Conservation (phyloP, 2,797 vertebrate species). For the Pangasius mekongensis region DNA sequence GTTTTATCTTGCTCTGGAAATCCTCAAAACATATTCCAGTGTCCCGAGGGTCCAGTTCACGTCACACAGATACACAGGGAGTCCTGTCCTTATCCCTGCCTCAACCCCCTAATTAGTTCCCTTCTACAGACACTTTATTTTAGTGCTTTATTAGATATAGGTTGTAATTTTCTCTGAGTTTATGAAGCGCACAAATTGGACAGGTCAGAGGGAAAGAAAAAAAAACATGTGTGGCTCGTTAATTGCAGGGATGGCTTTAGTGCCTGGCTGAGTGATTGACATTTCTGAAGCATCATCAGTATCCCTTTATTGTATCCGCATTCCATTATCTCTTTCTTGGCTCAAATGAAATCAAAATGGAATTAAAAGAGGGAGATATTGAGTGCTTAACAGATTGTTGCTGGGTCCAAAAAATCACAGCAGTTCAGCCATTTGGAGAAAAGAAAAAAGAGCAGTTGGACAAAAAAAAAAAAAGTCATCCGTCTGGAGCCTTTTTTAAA, state of each 20-base stretch:
- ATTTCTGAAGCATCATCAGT: conserved; percentile 64
- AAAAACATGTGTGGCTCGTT: conserved; percentile 35
- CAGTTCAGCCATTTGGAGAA: conserved; percentile 40
- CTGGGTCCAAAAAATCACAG: conserved; percentile 51
- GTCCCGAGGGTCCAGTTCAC: conserved; percentile 20
- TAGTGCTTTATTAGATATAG: conserved; percentile 46
- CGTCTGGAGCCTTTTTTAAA: conserved; percentile 14
- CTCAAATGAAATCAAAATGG: conserved; percentile 57
- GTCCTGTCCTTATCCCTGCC: conserved; percentile 2
- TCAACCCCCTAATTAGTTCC: conserved; percentile 36
- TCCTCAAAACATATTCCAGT: conserved; percentile 38
- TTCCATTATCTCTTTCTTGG: conserved; percentile 60
- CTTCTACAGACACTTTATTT: conserved; percentile 7
- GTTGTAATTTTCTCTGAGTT: conserved; percentile 47
- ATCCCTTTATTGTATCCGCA: conserved; percentile 57
- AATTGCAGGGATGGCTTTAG: conserved; percentile 52
- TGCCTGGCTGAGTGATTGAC: conserved; percentile 52
- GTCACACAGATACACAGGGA: conserved; percentile 33
- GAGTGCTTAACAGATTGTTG: conserved; percentile 57
- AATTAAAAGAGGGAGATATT: conserved; percentile 57
- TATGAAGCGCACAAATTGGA: conserved; percentile 39
- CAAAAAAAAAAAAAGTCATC: conserved; percentile 23
- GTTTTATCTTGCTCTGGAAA: conserved; percentile 39
- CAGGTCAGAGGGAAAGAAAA: conserved; percentile 7
- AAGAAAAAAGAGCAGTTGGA: conserved; percentile 14